Percentiles rank a stretch among this genome's conserved stretches.
Evolutionary conservation across 2,113 vertebrate genomes (phyloP).

Genomic region (Nestor notabilis): DNA sequence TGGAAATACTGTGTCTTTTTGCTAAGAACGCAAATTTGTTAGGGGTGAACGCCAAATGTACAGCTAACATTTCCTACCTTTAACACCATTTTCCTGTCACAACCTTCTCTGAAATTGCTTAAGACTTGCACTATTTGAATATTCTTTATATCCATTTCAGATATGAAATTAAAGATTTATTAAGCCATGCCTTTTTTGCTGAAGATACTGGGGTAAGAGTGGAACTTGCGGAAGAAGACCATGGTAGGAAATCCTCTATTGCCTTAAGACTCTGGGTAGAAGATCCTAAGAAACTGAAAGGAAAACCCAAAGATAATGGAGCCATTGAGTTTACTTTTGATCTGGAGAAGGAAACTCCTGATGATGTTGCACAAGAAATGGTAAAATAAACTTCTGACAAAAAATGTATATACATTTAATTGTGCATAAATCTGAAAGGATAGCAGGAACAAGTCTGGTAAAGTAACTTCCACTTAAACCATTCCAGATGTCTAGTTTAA

Average conservation of each 20-base stretch:
- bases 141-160: conserved; percentile 72
- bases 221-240: conserved; percentile 96
- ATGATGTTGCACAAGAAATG: conserved; percentile 99
- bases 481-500: neutral
- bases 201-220: conserved; percentile 98
- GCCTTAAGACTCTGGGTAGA: conserved; percentile 97
- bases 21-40: neutral
- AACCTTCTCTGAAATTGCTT: neutral
- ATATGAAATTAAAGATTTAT: conserved; percentile 95
- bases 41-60: neutral
- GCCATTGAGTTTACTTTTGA: conserved; percentile 98
- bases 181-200: conserved; percentile 97
- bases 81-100: neutral
- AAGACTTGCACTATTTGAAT: neutral
- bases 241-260: conserved; percentile 91
- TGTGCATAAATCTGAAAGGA: conserved; percentile 26
- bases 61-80: neutral
- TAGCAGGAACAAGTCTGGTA: neutral
- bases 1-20: neutral
- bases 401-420: neutral
- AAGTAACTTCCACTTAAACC: neutral
- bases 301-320: conserved; percentile 97
- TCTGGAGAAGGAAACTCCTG: conserved; percentile 91
- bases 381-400: conserved; percentile 77
- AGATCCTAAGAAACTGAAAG: conserved; percentile 97